Evolutionary conservation across 2,113 vertebrate species (phyloP).

Genomic region (Formicarius rufipectus): DNA sequence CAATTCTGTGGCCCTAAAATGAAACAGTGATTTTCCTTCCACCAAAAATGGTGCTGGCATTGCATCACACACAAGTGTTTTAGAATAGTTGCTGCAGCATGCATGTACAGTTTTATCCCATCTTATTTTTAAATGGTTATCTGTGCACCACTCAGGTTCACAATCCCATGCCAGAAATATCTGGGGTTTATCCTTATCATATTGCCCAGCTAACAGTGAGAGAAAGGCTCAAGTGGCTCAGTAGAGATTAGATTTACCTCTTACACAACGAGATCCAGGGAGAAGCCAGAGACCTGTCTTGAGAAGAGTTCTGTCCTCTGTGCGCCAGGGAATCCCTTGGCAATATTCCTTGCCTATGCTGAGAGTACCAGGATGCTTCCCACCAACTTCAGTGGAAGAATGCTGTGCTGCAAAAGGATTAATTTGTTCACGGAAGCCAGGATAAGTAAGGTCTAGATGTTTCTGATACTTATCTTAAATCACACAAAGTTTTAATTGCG

Average conservation of each 20-base stretch:
- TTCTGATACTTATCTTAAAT: neutral
- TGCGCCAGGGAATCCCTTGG: constrained; percentile 29
- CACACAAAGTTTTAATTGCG: neutral
- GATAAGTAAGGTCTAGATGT: neutral
- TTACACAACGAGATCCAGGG: constrained; percentile 46
- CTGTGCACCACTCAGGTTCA: neutral
- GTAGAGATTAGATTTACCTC: constrained; percentile 16
- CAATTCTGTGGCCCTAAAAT: neutral
- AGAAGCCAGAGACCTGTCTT: neutral
- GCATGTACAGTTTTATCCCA: neutral
- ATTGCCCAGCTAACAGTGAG: constrained; percentile 37
- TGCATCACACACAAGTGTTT: neutral
- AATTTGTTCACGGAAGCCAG: neutral
- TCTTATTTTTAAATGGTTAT: constrained; percentile 29
- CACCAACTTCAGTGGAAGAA: neutral
- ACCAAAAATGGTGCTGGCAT: neutral
- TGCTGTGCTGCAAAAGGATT: neutral
- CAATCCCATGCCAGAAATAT: constrained; percentile 61
- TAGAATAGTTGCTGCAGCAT: neutral
- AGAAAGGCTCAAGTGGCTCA: constrained; percentile 57
- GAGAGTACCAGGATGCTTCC: neutral
- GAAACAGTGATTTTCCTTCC: neutral
- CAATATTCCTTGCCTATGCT: neutral
- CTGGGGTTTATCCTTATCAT: constrained; percentile 57
- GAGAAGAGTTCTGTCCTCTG: neutral